phyloP scores from a whole-genome alignment of 2,797 vertebrate species.

The Aphelocoma californica region DNA sequence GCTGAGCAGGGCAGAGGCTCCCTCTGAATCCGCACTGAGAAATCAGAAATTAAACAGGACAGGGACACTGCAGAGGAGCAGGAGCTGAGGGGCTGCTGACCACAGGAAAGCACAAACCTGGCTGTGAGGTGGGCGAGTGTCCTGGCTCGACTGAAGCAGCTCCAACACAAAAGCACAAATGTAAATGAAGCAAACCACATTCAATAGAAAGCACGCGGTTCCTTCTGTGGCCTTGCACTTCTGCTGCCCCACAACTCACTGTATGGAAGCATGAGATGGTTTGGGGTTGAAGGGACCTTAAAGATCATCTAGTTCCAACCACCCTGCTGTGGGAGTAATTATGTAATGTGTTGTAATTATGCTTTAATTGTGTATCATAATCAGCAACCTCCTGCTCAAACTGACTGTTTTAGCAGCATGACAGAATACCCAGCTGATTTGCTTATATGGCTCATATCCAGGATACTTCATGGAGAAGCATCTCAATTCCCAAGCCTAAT shows the following conservation, averaged over 20 bases:
- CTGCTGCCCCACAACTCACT: neutral
- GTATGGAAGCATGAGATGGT: neutral
- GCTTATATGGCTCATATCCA: neutral
- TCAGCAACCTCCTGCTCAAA: neutral
- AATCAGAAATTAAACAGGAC: neutral
- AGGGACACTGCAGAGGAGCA: neutral
- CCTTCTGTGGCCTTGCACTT: neutral
- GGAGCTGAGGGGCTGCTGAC: neutral
- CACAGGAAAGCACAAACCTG: neutral
- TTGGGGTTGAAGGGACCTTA: neutral
- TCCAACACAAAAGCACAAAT: neutral
- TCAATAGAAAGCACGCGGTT: fast-evolving
- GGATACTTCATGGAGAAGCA: neutral
- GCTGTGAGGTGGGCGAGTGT: fast-evolving
- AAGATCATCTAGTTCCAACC: neutral
- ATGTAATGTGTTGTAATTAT: neutral
- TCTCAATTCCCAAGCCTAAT: neutral
- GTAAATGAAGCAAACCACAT: fast-evolving
- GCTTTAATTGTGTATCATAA: neutral
- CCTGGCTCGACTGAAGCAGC: neutral
- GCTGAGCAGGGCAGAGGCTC: neutral
- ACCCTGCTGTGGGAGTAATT: neutral
- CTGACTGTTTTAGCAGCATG: neutral
- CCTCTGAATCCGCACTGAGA: fast-evolving
- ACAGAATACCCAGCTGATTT: neutral